These are phyloP conservation scores for Solenodon paradoxus DNA, from an alignment of 2,113 vertebrate genomes.

Conservation along the genomic window DNA sequence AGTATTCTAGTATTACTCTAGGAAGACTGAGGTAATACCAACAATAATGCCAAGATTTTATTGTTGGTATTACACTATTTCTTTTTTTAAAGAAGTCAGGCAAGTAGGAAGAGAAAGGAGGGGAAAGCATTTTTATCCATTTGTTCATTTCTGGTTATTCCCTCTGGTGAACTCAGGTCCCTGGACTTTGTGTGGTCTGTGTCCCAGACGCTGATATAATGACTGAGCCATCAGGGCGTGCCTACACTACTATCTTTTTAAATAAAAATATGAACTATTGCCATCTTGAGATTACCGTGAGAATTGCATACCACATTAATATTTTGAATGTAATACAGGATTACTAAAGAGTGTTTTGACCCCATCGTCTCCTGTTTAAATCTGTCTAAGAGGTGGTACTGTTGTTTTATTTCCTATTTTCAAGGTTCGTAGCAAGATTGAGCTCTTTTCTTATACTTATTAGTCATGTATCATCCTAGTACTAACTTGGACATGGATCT, in stretches of 20 bases:
- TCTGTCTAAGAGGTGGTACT: background rate
- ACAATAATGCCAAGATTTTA: background rate
- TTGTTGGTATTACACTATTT: background rate
- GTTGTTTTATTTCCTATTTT: background rate
- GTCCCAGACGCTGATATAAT: too few species aligned
- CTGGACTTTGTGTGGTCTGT: too few species aligned
- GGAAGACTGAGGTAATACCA: background rate
- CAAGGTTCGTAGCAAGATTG: background rate
- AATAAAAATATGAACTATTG: slow-evolving; percentile 14
- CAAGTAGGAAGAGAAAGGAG: too few species aligned
- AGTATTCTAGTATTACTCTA: background rate
- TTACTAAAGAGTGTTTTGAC: background rate
- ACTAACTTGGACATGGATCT: background rate
- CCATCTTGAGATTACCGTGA: background rate
- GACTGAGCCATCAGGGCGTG: too few species aligned
- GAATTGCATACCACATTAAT: background rate
- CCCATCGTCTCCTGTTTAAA: background rate
- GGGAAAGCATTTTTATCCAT: too few species aligned
- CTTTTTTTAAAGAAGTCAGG: too few species aligned
- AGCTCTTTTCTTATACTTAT: background rate
- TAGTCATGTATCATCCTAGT: background rate
- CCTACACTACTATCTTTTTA: background rate
- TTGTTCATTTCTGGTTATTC: too few species aligned
- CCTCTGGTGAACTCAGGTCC: too few species aligned
- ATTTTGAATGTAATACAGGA: background rate